Base-by-base conservation (phyloP, 2,888 invertebrate species). In the Andrena flavipes region DNA sequence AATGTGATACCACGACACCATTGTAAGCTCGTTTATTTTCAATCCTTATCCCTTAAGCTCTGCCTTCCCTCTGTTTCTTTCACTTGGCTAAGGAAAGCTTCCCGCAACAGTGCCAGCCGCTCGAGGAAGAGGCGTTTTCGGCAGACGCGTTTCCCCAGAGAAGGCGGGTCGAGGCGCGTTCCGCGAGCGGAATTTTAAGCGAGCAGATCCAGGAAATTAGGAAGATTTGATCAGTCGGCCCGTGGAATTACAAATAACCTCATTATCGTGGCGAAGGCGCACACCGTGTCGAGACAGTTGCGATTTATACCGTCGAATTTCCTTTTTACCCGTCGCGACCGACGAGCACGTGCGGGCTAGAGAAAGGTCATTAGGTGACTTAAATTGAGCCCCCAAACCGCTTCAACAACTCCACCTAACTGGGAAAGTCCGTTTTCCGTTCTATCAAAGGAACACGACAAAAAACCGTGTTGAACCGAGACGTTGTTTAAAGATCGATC, bases 191-290 rank as follows among this genome's bases (percentile, higher is more conserved):
- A 91, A 92, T 92, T 90, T 90, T 87, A 90, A 92, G 87, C 83
- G 82, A 75, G 78, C 70, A 70, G 87, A 88, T 85, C 83, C 90
- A 89, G 92, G 91, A 92, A 92, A 92, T 92, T 92, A 92, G 88
- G 88, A 92, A 91, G 91, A 91, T 92, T 89, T 91, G 90, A 91
- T 92, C 91, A 86, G 88, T 81, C 83, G 77, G 71, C 49, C 64
- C 79, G 42, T 83, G 83, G 91, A 91, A 92, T 92, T 91, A 92
- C 91, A 91, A 92, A 90, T 90, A 90, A 91, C 90, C 89, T 90
- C 86, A 89, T 91, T 92, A 92, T 89, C 84, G 85, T 85, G 76
- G 76, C 76, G 35, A 63, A 64, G 79, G 76, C 69, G 20, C 71
- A 60, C 65, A 62, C 78, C 35, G 48, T 49, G 72, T 33, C 62